Evolutionary conservation across 1,140 invertebrate genomes (phyloP).

Genomic region (Cylas formicarius): DNA sequence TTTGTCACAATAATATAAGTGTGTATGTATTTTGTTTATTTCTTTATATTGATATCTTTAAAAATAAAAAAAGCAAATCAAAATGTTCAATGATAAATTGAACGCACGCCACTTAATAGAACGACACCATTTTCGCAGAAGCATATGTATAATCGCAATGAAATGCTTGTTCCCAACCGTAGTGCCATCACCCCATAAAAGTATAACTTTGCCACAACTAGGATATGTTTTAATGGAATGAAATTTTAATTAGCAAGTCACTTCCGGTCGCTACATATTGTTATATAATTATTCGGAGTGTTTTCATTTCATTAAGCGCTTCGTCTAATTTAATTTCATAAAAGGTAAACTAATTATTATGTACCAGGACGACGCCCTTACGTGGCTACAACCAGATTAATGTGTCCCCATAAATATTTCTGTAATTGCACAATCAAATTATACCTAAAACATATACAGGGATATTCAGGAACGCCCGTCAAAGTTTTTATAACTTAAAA

Average conservation of each 20-base stretch:
- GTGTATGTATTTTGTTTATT: no score
- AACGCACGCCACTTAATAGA: no score
- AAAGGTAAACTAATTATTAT: conserved; percentile 18
- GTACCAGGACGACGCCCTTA: conserved; percentile 7
- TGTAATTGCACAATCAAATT: not conserved
- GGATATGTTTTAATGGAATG: not conserved
- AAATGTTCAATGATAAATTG: no score
- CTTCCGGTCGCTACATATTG: conserved; percentile 7
- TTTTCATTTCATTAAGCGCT: conserved; percentile 17
- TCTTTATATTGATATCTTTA: no score
- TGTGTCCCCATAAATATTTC: not conserved
- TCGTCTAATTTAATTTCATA: conserved; percentile 16
- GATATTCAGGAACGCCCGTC: not conserved
- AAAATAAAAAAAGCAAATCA: no score
- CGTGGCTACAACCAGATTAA: not conserved
- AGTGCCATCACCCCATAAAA: no score
- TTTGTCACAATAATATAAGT: no score
- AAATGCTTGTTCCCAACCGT: not conserved
- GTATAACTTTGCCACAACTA: no score
- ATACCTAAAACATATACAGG: not conserved
- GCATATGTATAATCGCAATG: not conserved
- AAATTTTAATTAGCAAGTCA: conserved; percentile 6
- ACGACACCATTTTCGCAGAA: no score
- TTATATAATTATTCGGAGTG: conserved; percentile 19
- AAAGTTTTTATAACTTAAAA: no score